phyloP scores from a whole-genome alignment of 2,888 invertebrate genomes.

The Serrognathus titanus region DNA sequence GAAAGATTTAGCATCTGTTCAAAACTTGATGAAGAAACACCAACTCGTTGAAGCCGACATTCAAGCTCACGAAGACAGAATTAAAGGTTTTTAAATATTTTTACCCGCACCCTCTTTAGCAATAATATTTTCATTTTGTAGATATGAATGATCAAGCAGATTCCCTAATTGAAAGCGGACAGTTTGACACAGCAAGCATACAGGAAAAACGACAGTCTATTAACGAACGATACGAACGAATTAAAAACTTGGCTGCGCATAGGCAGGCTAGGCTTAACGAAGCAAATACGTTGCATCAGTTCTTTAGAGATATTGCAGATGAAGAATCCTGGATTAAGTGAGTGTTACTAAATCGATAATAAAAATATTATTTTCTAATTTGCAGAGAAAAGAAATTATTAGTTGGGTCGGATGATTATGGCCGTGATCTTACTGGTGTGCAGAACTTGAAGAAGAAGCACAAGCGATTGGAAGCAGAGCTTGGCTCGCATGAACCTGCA shows the following conservation, averaged over 20 bases:
- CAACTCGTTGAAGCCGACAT: slow-evolving; percentile 98
- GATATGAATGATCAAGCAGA: slow-evolving; percentile 96
- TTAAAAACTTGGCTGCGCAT: slow-evolving; percentile 87
- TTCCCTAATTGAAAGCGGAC: slow-evolving; percentile 91
- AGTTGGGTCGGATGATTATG: slow-evolving; percentile 97
- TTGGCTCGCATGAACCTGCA: slow-evolving; percentile 96
- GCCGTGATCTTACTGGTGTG: slow-evolving; percentile 95
- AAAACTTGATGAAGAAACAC: slow-evolving; percentile 98
- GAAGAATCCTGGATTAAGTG: slow-evolving; percentile 99
- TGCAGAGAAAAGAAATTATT: slow-evolving; percentile 90
- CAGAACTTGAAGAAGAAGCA: slow-evolving; percentile 99
- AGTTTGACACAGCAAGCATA: slow-evolving; percentile 96
- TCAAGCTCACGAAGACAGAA: slow-evolving; percentile 92
- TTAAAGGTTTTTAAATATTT: slow-evolving; percentile 57
- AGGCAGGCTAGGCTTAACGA: slow-evolving; percentile 90
- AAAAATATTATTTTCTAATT: not conserved
- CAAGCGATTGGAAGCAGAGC: slow-evolving; percentile 96
- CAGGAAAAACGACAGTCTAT: slow-evolving; percentile 93
- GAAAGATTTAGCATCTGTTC: slow-evolving; percentile 96
- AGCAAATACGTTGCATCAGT: slow-evolving; percentile 97
- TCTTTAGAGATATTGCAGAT: slow-evolving; percentile 98
- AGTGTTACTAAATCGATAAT: slow-evolving; percentile 30
- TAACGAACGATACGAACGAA: slow-evolving; percentile 94
- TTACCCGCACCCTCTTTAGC: not conserved
- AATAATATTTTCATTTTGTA: slow-evolving; percentile 36